phyloP scores from a whole-genome alignment of 2,113 vertebrate species.

The Serilophus lunatus region DNA sequence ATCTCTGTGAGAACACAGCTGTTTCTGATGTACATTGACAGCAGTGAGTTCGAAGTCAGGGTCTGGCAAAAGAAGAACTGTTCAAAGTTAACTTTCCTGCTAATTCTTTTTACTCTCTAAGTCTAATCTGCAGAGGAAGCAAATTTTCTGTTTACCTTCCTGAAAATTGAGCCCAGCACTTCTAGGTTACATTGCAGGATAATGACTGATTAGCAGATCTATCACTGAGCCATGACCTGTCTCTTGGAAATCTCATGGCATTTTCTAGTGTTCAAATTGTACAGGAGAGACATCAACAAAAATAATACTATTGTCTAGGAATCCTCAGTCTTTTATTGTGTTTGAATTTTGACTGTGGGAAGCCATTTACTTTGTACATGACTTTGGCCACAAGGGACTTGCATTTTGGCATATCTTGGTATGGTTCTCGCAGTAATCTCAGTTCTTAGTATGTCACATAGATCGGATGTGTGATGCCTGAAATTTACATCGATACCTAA shows the following conservation, averaged over 20 bases:
- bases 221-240: background rate
- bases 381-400: background rate
- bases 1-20: background rate
- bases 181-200: background rate
- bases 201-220: background rate
- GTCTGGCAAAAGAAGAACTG: background rate
- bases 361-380: background rate
- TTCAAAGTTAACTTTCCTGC: background rate
- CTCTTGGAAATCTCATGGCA: background rate
- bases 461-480: background rate
- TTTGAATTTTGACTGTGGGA: background rate
- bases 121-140: background rate
- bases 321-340: background rate
- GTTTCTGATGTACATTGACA: background rate
- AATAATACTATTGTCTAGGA: background rate
- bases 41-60: accelerated
- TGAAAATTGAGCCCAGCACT: background rate
- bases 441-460: background rate
- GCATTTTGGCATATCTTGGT: background rate
- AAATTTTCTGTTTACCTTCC: background rate
- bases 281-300: background rate
- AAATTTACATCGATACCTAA: background rate
- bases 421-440: background rate
- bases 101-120: background rate
- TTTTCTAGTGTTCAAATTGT: background rate